These are phyloP conservation scores for Griposia aprilina DNA, from an alignment of 2,888 invertebrate species.

Conservation along the genomic window DNA sequence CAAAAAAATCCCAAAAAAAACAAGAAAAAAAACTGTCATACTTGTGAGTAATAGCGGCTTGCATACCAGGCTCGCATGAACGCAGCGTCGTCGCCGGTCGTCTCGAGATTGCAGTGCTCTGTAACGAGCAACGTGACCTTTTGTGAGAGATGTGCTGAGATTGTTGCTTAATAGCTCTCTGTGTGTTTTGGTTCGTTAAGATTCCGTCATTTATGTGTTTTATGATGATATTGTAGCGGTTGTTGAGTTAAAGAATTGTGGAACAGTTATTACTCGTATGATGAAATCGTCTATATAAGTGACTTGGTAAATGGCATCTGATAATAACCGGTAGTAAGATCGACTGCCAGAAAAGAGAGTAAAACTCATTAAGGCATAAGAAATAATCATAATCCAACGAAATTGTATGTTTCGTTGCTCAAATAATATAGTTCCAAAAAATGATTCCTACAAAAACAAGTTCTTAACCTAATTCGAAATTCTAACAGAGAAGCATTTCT, in stretches of 20 bases:
- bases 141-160: conserved; percentile 57
- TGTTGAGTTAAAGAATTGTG: background rate
- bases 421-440: background rate
- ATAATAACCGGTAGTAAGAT: background rate
- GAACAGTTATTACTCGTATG: background rate
- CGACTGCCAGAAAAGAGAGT: background rate
- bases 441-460: background rate
- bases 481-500: background rate
- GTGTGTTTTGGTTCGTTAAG: conserved; percentile 60
- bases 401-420: background rate
- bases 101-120: conserved; percentile 68
- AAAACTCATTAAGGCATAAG: background rate
- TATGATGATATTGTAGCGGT: conserved; percentile 9
- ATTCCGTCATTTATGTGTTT: conserved; percentile 40
- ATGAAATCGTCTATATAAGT: background rate
- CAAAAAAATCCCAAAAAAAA: conserved; percentile 22
- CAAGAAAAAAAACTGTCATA: conserved; percentile 41
- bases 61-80: conserved; percentile 65
- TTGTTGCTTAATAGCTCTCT: conserved; percentile 61
- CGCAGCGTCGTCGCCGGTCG: conserved; percentile 44
- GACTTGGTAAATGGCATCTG: background rate
- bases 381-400: background rate
- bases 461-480: background rate
- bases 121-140: conserved; percentile 66
- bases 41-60: conserved; percentile 55